Percentiles rank a stretch among this genome's conserved stretches.
phyloP scores from a whole-genome alignment of 1,140 invertebrate genomes.

The Bombus impatiens region DNA sequence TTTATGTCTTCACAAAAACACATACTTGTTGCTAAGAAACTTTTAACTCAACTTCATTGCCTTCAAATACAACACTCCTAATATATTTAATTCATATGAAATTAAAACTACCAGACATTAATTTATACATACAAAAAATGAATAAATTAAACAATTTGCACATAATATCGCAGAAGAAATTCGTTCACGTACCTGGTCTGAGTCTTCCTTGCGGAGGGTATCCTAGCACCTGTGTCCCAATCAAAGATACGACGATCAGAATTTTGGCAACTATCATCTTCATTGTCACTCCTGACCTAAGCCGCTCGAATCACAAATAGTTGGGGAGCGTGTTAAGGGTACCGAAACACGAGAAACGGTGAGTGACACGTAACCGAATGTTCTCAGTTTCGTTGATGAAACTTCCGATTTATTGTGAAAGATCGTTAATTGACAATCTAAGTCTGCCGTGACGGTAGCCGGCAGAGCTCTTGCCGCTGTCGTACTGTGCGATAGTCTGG shows the following conservation, averaged over 20 bases:
- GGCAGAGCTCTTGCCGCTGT: slow-evolving; percentile 75
- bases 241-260: slow-evolving; percentile 64
- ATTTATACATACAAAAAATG: not conserved
- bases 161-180: not conserved
- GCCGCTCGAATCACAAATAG: slow-evolving; percentile 53
- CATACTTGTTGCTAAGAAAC: too few relatives aligned
- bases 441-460: slow-evolving; percentile 15
- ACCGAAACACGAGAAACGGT: slow-evolving; percentile 20
- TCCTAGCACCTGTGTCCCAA: slow-evolving; percentile 73
- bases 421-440: slow-evolving; percentile 34
- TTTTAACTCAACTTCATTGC: too few relatives aligned
- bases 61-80: too few relatives aligned
- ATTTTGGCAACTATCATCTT: slow-evolving; percentile 69
- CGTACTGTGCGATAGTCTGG: slow-evolving; percentile 80
- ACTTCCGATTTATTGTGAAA: slow-evolving; percentile 20
- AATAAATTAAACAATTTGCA: not conserved
- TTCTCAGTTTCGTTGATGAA: not conserved
- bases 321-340: not conserved
- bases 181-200: slow-evolving; percentile 72
- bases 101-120: not conserved
- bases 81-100: not conserved
- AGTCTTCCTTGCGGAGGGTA: slow-evolving; percentile 76
- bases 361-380: slow-evolving; percentile 13
- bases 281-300: slow-evolving; percentile 64
- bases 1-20: too few relatives aligned